Conservation (phyloP, 1,140 invertebrate species). For the Leptestheria dahalacensis region DNA sequence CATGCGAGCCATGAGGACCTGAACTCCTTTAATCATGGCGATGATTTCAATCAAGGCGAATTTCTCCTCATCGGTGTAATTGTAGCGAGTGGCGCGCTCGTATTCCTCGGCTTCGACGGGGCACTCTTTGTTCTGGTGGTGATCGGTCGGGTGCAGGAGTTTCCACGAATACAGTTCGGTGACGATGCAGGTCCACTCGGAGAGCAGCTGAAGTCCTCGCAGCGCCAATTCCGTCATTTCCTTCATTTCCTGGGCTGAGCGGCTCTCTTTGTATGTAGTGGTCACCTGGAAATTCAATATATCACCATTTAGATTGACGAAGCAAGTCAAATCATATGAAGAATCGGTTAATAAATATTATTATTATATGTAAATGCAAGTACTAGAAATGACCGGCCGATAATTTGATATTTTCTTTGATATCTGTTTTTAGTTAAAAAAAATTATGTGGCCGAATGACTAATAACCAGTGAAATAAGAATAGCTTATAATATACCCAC, state of each 20-base stretch:
- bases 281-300: conserved; percentile 35
- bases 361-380: too few species aligned
- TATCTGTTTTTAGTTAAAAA: too few species aligned
- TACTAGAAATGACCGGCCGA: too few species aligned
- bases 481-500: too few species aligned
- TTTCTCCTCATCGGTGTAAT: conserved; percentile 95
- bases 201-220: conserved; percentile 78
- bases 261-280: conserved; percentile 82
- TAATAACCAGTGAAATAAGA: too few species aligned
- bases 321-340: too few species aligned
- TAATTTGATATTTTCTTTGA: too few species aligned
- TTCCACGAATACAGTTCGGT: conserved; percentile 98
- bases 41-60: conserved; percentile 97
- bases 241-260: conserved; percentile 82
- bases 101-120: conserved; percentile 97
- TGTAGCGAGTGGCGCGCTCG: conserved; percentile 93
- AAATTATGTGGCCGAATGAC: too few species aligned
- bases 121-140: conserved; percentile 89
- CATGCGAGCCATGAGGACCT: conserved; percentile 93
- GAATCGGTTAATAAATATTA: too few species aligned
- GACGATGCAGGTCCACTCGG: conserved; percentile 93
- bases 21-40: conserved; percentile 97
- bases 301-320: too few species aligned
- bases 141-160: conserved; percentile 91
- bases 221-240: conserved; percentile 83